These are phyloP conservation scores for Doryteuthis pealeii DNA, from an alignment of 1,140 invertebrate genomes.

Conservation along the genomic window DNA sequence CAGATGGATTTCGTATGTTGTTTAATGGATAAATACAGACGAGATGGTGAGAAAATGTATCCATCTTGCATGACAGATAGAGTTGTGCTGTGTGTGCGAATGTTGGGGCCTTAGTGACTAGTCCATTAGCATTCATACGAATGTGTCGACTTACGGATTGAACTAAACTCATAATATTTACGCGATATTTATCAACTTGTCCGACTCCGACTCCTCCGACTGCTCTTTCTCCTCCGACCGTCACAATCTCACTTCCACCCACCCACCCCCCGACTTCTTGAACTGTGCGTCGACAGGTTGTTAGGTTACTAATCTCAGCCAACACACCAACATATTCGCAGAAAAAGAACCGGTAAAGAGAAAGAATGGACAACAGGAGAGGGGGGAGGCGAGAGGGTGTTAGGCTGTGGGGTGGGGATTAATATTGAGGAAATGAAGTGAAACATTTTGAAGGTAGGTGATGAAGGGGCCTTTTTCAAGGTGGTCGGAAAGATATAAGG, in stretches of 20 bases:
- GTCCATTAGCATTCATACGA: conserved; percentile 1
- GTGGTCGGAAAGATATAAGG: no score
- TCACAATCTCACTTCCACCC: no score
- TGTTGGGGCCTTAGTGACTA: neutral
- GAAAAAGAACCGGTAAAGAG: no score
- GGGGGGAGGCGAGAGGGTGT: neutral
- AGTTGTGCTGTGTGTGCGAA: neutral
- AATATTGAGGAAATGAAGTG: no score
- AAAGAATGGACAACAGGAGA: neutral
- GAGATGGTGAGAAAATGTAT: neutral
- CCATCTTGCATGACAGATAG: neutral
- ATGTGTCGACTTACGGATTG: neutral
- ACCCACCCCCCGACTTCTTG: no score
- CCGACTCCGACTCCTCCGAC: no score
- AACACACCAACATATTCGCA: no score
- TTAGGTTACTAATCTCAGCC: no score
- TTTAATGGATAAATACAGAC: conserved; percentile 9
- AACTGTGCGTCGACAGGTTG: no score
- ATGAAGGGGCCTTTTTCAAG: no score
- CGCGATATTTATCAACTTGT: conserved; percentile 7
- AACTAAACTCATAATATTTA: conserved; percentile 5
- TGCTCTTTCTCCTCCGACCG: no score
- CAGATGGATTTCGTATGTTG: conserved; percentile 6
- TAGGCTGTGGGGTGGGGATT: neutral
- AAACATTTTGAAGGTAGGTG: no score